Percentiles rank a stretch among this genome's conserved stretches.
phyloP scores from a whole-genome alignment of 2,888 invertebrate species.

The Calliopum simillimum region DNA sequence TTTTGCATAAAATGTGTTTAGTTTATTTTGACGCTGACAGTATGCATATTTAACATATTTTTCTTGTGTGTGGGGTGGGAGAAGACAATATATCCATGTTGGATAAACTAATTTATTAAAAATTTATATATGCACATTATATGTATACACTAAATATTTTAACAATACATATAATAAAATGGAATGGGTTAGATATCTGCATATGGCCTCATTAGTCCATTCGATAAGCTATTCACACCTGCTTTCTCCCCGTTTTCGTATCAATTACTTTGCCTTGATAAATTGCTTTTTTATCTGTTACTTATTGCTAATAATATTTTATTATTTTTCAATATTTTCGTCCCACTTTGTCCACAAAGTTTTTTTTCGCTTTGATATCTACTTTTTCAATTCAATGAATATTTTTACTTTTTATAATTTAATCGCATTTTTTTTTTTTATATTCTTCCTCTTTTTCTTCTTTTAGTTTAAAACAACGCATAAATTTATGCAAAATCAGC shows the following conservation, averaged over 20 bases:
- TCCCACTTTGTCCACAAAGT: slow-evolving; percentile 30
- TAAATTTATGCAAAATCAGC: slow-evolving; percentile 43
- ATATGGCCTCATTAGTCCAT: too few species aligned
- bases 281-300: slow-evolving; percentile 42
- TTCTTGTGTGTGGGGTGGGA: too few species aligned
- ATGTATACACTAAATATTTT: too few species aligned
- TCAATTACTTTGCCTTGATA: slow-evolving; percentile 42
- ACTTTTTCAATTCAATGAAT: background rate
- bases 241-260: background rate
- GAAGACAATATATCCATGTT: too few species aligned
- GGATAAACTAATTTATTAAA: too few species aligned
- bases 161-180: too few species aligned
- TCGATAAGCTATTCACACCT: background rate
- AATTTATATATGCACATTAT: too few species aligned
- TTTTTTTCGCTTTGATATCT: background rate
- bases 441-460: background rate
- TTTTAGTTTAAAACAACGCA: background rate
- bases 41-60: too few species aligned
- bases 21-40: too few species aligned
- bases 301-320: background rate
- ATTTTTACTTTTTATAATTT: background rate
- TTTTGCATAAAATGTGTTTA: too few species aligned
- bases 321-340: slow-evolving; percentile 46
- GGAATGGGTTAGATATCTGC: too few species aligned
- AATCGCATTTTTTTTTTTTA: slow-evolving; percentile 2